Evolutionary conservation across 53 echinoderm and acorn worm genomes (phyloP), one percentile per base, ranked within the genome.

Genomic region (Pentamera pediparva): DNA sequence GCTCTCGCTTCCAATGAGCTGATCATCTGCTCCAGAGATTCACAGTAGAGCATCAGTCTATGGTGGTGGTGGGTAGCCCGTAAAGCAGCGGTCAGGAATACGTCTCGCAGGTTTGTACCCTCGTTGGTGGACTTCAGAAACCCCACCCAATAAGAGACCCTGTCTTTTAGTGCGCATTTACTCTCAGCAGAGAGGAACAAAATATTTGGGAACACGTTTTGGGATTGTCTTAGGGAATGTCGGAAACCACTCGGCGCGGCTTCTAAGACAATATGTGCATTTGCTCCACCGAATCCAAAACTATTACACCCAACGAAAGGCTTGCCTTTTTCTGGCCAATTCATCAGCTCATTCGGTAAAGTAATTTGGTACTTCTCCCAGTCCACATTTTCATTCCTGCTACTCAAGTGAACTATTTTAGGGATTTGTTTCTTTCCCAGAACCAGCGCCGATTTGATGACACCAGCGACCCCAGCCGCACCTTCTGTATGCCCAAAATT

Each of bases 261-360:
- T 64, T 80, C 80, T 18, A 71, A 58, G 26, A 80, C 59, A 39
- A 80, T 34, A 20, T 70, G 67, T 19, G 79, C 70, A 53, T 80
- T 71, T 29, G 71, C 70, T 7, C 80, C 80, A 17, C 80, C 80
- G 19, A 71, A 80, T 5, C 71, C 80, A 15, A 80, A 80, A 7
- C 70, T 36, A 39, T 72, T 80, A 29, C 80, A 80, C 29, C 71
- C 70, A 27, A 60, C 80, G 7, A 70, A 1, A 22, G 18, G 11
- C 30, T 53, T 71, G 10, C 27, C 28, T 4, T 15, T 61, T 1
- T 38, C 7, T 43, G 80, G 80, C 80, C 80, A 80, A 2, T 18
- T 6, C n/a, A 12, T 40, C 37, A 56, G 26, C 2, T 41, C 21
- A 1, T 38, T 48, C 17, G 80, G 80, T n/a, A 72, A 51, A 70